Conservation (phyloP, 1,140 invertebrate species). For the Nebria ingens region DNA sequence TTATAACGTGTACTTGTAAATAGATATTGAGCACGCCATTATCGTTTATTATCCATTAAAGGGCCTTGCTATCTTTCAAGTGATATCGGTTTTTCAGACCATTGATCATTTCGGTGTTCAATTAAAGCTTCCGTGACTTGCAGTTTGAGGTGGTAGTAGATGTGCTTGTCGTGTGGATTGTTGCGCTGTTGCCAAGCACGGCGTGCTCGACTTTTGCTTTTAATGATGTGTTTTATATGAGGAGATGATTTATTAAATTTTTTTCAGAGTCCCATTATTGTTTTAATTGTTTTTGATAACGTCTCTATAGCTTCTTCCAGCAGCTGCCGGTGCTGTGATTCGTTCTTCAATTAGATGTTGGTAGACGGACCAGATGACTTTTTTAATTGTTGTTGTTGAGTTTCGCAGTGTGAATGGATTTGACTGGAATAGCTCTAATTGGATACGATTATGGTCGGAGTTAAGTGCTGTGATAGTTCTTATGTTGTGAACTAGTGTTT, state of each 20-base stretch:
- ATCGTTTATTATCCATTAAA: no score
- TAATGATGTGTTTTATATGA: background rate
- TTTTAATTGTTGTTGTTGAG: background rate
- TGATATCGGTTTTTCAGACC: background rate
- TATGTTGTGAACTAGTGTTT: background rate
- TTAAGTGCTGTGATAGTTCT: background rate
- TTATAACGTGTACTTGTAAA: no score
- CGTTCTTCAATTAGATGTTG: background rate
- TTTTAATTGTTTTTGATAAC: background rate
- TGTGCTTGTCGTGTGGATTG: background rate
- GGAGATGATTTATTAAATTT: background rate
- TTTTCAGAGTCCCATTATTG: background rate
- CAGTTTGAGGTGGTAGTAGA: background rate
- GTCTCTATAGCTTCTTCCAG: background rate
- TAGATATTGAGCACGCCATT: no score
- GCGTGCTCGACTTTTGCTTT: background rate
- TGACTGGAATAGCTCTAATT: background rate
- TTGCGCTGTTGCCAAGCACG: background rate
- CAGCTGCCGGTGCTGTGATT: background rate
- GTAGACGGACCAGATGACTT: background rate
- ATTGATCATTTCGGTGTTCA: background rate
- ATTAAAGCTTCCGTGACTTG: background rate
- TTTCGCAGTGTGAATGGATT: background rate
- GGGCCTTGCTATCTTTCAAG: no score
- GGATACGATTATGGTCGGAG: background rate